Conservation (phyloP, 2,113 vertebrate genomes). For the Plestiodon gilberti region DNA sequence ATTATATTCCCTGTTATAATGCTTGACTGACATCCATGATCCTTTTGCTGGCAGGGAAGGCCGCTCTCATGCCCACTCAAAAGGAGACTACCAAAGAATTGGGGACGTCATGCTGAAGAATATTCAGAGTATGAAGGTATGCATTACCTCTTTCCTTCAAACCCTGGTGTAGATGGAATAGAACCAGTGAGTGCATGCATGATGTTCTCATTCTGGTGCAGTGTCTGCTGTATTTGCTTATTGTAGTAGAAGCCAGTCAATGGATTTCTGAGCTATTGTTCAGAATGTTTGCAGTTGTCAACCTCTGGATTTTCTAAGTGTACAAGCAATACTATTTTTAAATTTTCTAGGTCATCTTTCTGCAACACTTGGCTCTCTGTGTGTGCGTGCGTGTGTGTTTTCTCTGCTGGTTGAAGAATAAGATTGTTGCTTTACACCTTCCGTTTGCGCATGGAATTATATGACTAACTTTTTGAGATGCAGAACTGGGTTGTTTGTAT, state of each 20-base stretch:
- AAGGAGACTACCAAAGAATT: constrained; percentile 94
- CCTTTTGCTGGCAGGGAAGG: constrained; percentile 87
- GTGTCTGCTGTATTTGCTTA: background rate
- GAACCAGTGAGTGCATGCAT: background rate
- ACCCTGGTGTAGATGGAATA: background rate
- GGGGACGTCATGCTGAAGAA: constrained; percentile 96
- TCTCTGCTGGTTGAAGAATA: background rate
- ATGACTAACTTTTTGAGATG: background rate
- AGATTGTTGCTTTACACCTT: background rate
- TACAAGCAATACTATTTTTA: background rate
- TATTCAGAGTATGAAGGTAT: constrained; percentile 92
- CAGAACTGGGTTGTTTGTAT: background rate
- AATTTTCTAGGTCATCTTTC: background rate
- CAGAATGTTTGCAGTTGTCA: background rate
- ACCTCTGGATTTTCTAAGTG: background rate
- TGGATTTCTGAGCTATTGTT: background rate
- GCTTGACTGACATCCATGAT: constrained; percentile 48
- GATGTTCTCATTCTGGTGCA: constrained; percentile 20
- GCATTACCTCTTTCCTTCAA: constrained; percentile 44
- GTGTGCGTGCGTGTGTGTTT: no score
- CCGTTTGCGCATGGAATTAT: background rate
- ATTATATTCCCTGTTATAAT: constrained; percentile 15
- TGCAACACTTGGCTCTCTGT: background rate
- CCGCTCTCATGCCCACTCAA: constrained; percentile 92
- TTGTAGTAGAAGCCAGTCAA: constrained; percentile 13